Evolutionary conservation across 2,797 vertebrate species (phyloP).

Genomic region (Phyllotis vaccarum): DNA sequence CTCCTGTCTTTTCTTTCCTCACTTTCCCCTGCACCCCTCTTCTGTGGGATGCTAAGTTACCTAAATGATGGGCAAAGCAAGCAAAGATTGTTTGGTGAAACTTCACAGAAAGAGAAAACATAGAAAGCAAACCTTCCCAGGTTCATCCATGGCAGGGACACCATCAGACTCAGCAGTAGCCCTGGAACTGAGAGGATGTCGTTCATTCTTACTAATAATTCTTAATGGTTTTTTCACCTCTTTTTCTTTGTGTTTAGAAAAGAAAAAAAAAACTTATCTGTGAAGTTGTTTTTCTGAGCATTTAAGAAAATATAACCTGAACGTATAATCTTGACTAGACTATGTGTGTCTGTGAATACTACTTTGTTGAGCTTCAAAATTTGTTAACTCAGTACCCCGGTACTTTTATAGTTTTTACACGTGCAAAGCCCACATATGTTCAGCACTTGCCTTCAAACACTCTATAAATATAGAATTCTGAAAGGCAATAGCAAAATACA

Average conservation of each 20-base stretch:
- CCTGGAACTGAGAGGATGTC: not conserved
- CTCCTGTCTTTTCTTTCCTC: not conserved
- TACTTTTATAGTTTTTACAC: not conserved
- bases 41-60: not conserved
- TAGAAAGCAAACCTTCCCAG: not conserved
- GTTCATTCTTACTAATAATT: not conserved
- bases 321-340: not conserved
- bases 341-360: not conserved
- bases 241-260: not conserved
- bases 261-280: not conserved
- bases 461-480: conserved; percentile 28
- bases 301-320: not conserved
- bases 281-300: conserved; percentile 37
- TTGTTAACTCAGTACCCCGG: not conserved
- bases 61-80: not conserved
- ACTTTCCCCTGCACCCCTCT: not conserved
- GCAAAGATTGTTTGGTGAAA: not conserved
- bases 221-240: not conserved
- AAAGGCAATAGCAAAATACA: not conserved
- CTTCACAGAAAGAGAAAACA: conserved; percentile 8
- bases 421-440: not conserved
- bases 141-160: not conserved
- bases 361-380: not conserved
- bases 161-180: not conserved
- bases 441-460: not conserved